A percentile compares a stretch with the other conserved stretches of the same genome.
phyloP scores from a whole-genome alignment of 2,797 vertebrate genomes.

The Poecilia picta region DNA sequence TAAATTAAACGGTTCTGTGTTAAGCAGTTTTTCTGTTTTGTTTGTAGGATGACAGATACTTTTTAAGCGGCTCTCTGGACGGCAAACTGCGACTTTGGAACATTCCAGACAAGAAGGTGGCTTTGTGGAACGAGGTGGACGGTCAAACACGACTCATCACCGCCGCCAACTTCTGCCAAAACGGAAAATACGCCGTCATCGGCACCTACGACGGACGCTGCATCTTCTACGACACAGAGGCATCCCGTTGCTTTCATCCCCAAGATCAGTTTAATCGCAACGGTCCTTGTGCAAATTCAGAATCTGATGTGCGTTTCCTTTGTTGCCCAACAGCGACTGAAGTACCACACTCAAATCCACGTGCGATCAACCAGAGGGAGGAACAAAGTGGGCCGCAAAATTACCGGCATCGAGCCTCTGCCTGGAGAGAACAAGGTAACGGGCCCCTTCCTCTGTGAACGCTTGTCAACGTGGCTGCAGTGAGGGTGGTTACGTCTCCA shows the following conservation, averaged over 20 bases:
- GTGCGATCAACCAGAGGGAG: conserved; percentile 97
- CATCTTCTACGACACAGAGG: conserved; percentile 99
- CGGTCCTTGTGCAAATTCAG: background rate
- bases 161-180: conserved; percentile 99
- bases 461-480: background rate
- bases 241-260: conserved; percentile 50
- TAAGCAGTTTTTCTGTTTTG: background rate
- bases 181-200: conserved; percentile 97
- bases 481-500: background rate
- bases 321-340: conserved; percentile 86
- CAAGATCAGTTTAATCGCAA: background rate
- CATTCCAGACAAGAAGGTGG: conserved; percentile 99
- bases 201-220: conserved; percentile 97
- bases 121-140: conserved; percentile 98
- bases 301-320: background rate
- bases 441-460: background rate
- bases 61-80: conserved; percentile 96
- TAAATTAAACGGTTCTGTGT: background rate
- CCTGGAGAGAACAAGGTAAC: conserved; percentile 98
- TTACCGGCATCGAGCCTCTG: conserved; percentile 97
- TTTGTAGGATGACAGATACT: conserved; percentile 94
- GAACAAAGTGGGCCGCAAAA: conserved; percentile 98
- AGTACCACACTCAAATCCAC: conserved; percentile 98
- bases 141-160: conserved; percentile 98
- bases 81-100: conserved; percentile 98